Conservation (phyloP, 2,888 invertebrate genomes). For the Endomychus coccineus region DNA sequence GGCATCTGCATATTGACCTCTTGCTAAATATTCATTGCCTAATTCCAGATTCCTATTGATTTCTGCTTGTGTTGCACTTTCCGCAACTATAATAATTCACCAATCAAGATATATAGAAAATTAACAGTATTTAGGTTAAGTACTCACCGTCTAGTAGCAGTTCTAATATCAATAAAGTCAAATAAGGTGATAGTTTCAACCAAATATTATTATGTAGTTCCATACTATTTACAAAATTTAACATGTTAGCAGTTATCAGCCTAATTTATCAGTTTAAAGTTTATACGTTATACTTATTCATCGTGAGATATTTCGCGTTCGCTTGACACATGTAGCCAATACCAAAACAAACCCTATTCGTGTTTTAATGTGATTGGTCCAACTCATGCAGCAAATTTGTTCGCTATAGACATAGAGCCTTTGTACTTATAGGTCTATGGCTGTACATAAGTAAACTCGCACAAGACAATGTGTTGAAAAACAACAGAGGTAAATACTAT, state of each 20-base stretch:
- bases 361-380: conserved; percentile 48
- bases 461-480: too few relatives aligned
- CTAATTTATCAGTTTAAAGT: conserved; percentile 4
- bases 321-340: conserved; percentile 24
- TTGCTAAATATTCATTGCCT: conserved; percentile 84
- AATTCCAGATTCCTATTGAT: conserved; percentile 90
- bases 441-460: too few relatives aligned
- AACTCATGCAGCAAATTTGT: conserved; percentile 24
- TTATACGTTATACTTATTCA: conserved; percentile 14
- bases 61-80: conserved; percentile 65
- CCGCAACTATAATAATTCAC: conserved; percentile 52
- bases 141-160: conserved; percentile 60
- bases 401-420: too few relatives aligned
- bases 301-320: conserved; percentile 6
- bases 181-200: conserved; percentile 59
- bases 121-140: conserved; percentile 15
- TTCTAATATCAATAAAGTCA: conserved; percentile 60
- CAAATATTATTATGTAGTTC: conserved; percentile 46
- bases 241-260: conserved; percentile 15
- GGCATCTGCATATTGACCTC: conserved; percentile 92
- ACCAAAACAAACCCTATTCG: conserved; percentile 35
- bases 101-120: not conserved
- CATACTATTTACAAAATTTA: conserved; percentile 39
- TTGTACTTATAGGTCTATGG: too few relatives aligned
- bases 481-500: too few relatives aligned